Evolutionary conservation across 2,113 vertebrate genomes (phyloP), one percentile per base, ranked within the genome.

Genomic region (pig (Sus scrofa)): DNA sequence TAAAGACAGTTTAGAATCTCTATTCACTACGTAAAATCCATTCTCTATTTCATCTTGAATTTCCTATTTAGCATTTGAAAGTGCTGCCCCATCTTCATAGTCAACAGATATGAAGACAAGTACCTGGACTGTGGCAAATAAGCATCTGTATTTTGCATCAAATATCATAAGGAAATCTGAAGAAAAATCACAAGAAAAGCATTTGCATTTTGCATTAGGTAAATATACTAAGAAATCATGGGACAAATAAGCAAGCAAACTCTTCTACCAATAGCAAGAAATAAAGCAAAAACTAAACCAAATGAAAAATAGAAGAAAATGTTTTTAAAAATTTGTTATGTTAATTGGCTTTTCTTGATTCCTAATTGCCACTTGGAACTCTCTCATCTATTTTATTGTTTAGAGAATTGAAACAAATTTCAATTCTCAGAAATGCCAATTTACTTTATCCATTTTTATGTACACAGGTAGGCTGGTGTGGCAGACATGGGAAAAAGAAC

Each of bases 381-480:
- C 56, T 58, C 0, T 26, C 34, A 68, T 34, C 0, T 94, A 12
- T 67, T 95, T 63, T 34, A 34, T 79, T 81, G 71, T 83, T 34
- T 34, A 1, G 68, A 44, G n/a, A 83, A 13, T 63, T 18, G 24
- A 94, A 96, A 96, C 92, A 63, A 30, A 20, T 90, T 67, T 71
- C 32, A 71, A 26, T 93, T 96, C 67, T 85, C 0, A 86, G 12
- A 52, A 52, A 6, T 52, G 62, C 91, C 71, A 96, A 37, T 74
- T 30, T 60, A 52, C 94, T 97, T 96, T 89, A 92, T 65, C 91
- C 91, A 82, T 96, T 73, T 81, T 96, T 88, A 30, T 12, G 12
- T 71, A 62, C 75, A 71, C 84, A 44, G 90, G 16, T 91, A 70
- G 81, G 9, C 82, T 90, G 68, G 30, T n/a, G 11, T 50, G 39